Conservation (phyloP, 1,140 invertebrate genomes). For the Melanaphis sacchari region DNA sequence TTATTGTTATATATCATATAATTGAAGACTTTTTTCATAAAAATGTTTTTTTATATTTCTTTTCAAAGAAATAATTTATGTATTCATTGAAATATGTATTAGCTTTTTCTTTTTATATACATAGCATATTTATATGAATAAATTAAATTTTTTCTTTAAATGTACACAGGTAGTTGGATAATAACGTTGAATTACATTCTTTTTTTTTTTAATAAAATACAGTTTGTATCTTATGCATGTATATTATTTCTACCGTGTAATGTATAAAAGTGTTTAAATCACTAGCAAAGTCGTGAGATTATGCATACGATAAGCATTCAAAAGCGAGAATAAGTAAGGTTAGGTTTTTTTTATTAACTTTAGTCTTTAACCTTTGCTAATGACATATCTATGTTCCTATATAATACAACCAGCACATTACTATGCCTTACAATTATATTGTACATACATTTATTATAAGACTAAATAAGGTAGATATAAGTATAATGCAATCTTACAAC, state of each 20-base stretch:
- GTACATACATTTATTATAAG: not conserved
- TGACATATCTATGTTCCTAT: not conserved
- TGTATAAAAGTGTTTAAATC: not conserved
- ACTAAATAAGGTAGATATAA: too few species aligned
- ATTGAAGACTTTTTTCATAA: not conserved
- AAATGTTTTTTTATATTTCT: not conserved
- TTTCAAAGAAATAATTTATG: not conserved
- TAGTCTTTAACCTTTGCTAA: slow-evolving; percentile 7
- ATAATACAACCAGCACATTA: not conserved
- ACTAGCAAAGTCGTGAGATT: not conserved
- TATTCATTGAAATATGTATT: not conserved
- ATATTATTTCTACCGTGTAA: not conserved
- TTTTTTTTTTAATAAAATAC: not conserved
- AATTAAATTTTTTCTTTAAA: not conserved
- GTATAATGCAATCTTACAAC: not conserved
- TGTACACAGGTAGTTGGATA: not conserved
- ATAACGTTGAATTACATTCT: not conserved
- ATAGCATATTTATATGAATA: not conserved
- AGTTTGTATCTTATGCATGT: not conserved
- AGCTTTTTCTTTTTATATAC: not conserved
- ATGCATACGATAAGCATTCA: not conserved
- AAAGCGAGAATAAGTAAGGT: not conserved
- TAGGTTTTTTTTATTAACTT: not conserved
- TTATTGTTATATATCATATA: not conserved
- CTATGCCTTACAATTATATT: not conserved